Evolutionary conservation across 2,888 invertebrate species (phyloP), one percentile per base, ranked within the genome.

Genomic region (Lapara coniferarum): DNA sequence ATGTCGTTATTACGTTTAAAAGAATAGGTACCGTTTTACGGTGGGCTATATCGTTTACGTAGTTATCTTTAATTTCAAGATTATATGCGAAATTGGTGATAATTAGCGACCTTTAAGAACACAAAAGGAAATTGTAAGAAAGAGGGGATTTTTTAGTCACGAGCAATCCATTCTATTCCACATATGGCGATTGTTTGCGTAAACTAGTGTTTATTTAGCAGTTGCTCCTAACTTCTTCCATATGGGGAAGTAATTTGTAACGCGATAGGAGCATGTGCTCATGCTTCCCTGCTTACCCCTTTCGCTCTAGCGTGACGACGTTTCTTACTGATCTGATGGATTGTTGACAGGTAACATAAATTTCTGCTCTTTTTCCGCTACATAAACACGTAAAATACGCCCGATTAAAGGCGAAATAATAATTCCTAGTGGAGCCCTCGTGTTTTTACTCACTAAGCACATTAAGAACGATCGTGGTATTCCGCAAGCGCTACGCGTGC

Each of bases 401-500:
- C 10, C 12, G 44, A 16, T 59, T 63, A 63, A 46, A 63, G 37
- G 46, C 13, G 19, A 57, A 37, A 14, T 49, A 63, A 63, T 16
- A 49, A 63, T 19, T 19, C 63, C 63, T 46, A 25, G 49, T 49
- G 63, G 46, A 49, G 19, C 46, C 19, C 49, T 49, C 56, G 51
- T 51, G 56, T 19, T 56, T 55, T 46, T 59, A 19, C 19, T 49
- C 49, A 16, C 46, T 10, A 63, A 63, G 59, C 16, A 49, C 63
- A 77, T 77, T 73, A 78, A 75, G 74, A 72, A 73, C 72, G 52
- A 72, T 46, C 69, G 70, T 55, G 79, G 81, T 75, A 82, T 80
- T 74, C 77, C 66, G 71, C 71, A 71, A 19, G 79, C 77, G 78
- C 77, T 86, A 83, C 66, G 71, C 71, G 71, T 13, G 79, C 77